These are phyloP conservation scores for Pterocles orientalis DNA, from an alignment of 2,113 vertebrate genomes.

Conservation along the genomic window DNA sequence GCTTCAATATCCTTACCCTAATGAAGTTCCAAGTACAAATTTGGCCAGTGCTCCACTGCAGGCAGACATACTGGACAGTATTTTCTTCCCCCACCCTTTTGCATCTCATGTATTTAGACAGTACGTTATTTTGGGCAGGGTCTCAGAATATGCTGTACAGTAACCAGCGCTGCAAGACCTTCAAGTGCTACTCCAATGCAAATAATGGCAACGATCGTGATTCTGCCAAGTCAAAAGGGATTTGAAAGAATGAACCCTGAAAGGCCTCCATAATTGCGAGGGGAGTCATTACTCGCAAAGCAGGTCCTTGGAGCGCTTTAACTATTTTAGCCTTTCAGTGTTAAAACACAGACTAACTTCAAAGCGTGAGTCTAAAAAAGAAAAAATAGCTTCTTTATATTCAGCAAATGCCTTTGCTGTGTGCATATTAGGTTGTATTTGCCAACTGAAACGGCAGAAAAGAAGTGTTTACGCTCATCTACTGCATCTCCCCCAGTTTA, in stretches of 20 bases:
- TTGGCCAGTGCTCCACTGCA: background rate
- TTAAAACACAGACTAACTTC: background rate
- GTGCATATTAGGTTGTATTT: background rate
- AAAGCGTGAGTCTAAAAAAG: background rate
- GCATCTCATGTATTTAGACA: background rate
- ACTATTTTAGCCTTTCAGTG: background rate
- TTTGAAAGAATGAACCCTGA: conserved; percentile 11
- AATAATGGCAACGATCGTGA: background rate
- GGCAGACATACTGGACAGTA: background rate
- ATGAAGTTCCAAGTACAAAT: conserved; percentile 44
- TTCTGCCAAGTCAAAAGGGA: conserved; percentile 16
- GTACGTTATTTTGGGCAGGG: background rate
- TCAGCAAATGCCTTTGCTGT: background rate
- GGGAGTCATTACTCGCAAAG: background rate
- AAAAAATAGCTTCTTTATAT: background rate
- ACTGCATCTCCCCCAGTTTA: background rate
- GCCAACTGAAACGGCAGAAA: background rate
- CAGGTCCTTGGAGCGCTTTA: background rate
- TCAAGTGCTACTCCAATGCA: background rate
- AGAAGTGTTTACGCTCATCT: background rate
- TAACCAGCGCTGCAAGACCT: background rate
- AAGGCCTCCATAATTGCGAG: background rate
- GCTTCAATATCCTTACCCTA: background rate
- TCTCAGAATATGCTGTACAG: background rate
- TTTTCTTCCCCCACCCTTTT: background rate